These are phyloP conservation scores for Pimpla rufipes DNA, from an alignment of 2,888 invertebrate species.

Conservation along the genomic window DNA sequence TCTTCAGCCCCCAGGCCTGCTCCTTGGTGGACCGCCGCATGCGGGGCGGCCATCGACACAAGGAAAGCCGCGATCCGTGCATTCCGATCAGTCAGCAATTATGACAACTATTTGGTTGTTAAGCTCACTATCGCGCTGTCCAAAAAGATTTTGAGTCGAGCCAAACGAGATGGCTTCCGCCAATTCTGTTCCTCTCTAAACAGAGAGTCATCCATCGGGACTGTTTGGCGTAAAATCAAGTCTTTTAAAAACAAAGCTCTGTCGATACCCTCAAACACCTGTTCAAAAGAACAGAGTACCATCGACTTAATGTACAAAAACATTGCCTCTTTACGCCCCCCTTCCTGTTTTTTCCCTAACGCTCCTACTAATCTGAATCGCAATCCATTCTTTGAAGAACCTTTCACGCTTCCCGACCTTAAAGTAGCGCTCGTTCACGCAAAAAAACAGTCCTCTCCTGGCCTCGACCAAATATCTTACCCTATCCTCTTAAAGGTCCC, in stretches of 20 bases:
- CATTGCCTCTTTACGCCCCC: neutral
- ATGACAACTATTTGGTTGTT: slow-evolving; percentile 7
- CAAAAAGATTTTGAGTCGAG: neutral
- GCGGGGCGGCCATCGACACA: neutral
- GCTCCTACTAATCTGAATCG: too few species aligned
- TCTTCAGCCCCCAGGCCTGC: neutral
- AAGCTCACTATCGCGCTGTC: neutral
- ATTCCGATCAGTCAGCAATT: neutral
- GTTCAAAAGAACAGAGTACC: neutral
- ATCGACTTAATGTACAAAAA: neutral
- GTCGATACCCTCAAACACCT: neutral
- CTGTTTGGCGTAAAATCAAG: slow-evolving; percentile 16
- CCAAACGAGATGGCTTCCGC: neutral
- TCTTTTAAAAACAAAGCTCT: slow-evolving; percentile 17
- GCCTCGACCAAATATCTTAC: slow-evolving; percentile 1
- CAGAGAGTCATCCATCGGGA: neutral
- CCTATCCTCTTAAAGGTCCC: neutral
- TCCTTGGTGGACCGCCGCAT: slow-evolving; percentile 31
- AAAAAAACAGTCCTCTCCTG: slow-evolving; percentile 8
- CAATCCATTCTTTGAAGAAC: too few species aligned
- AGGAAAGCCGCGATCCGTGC: slow-evolving; percentile 7
- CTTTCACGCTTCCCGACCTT: neutral
- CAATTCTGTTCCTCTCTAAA: slow-evolving; percentile 5
- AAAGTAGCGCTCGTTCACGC: neutral
- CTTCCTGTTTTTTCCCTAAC: neutral